phyloP scores from a whole-genome alignment of 1,140 invertebrate species.

The Pteromalus puparum region DNA sequence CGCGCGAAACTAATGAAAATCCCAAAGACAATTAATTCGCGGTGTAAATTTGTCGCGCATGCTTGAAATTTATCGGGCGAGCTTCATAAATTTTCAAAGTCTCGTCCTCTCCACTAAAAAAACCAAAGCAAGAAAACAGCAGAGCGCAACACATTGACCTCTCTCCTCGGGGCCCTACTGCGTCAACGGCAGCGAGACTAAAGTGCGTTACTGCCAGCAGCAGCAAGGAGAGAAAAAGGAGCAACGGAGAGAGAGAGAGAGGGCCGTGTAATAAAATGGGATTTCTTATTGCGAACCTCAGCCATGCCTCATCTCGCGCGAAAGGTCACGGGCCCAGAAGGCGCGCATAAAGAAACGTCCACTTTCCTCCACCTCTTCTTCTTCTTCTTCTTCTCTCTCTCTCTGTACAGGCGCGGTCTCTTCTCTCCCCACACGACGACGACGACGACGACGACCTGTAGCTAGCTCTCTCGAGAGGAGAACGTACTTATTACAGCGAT shows the following conservation, averaged over 20 bases:
- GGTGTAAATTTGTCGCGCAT: slow-evolving; percentile 29
- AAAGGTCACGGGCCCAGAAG: slow-evolving; percentile 58
- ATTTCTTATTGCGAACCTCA: slow-evolving; percentile 59
- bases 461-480: neutral
- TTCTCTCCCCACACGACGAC: no score
- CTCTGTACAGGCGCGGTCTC: neutral
- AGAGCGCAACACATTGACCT: neutral
- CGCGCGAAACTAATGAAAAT: neutral
- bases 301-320: slow-evolving; percentile 58
- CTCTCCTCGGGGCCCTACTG: neutral
- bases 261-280: slow-evolving; percentile 59
- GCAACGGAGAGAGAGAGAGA: slow-evolving; percentile 29
- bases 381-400: neutral
- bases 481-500: neutral
- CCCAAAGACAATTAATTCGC: neutral
- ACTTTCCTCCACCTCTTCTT: slow-evolving; percentile 55
- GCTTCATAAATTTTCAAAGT: slow-evolving; percentile 44
- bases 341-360: slow-evolving; percentile 53
- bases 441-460: neutral
- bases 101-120: neutral
- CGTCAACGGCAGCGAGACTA: slow-evolving; percentile 47
- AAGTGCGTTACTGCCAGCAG: slow-evolving; percentile 48
- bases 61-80: slow-evolving; percentile 41
- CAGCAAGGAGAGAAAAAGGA: slow-evolving; percentile 48
- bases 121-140: neutral